Conservation (phyloP, 2,113 vertebrate species). For the Tenebrosternarchus preto region DNA sequence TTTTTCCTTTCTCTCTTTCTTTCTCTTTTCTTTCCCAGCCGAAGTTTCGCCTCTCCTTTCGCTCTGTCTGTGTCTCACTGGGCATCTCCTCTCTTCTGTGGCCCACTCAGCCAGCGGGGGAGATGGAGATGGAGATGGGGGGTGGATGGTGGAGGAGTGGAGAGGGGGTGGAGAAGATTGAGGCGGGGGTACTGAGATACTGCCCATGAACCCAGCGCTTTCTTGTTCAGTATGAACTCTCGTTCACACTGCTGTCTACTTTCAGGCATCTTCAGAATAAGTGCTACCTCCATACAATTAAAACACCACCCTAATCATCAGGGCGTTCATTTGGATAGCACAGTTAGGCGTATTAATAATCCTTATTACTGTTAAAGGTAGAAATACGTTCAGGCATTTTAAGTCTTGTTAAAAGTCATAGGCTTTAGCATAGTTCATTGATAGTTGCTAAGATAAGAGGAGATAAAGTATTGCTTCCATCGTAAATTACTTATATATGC, state of each 20-base stretch:
- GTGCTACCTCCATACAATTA: not conserved
- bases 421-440: not conserved
- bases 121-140: conserved; percentile 22
- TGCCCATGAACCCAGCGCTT: conserved; percentile 67
- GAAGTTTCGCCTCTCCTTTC: conserved; percentile 48
- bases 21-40: conserved; percentile 42
- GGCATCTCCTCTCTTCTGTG: conserved; percentile 72
- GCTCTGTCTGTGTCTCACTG: conserved; percentile 68
- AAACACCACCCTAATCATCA: not conserved
- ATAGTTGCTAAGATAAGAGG: not conserved
- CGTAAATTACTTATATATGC: conserved; percentile 36
- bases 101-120: conserved; percentile 63
- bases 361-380: not conserved
- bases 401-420: conserved; percentile 3
- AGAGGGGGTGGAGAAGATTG: conserved; percentile 36
- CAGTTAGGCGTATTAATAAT: not conserved
- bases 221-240: conserved; percentile 53
- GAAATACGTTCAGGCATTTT: not conserved
- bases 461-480: not conserved
- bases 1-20: conserved; percentile 19
- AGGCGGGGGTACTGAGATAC: conserved; percentile 64
- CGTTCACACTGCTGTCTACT: conserved; percentile 23
- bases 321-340: not conserved
- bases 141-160: conserved; percentile 18
- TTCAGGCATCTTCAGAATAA: conserved; percentile 27